phyloP scores from a whole-genome alignment of 2,113 vertebrate genomes.

The Periophthalmodon schlosseri region DNA sequence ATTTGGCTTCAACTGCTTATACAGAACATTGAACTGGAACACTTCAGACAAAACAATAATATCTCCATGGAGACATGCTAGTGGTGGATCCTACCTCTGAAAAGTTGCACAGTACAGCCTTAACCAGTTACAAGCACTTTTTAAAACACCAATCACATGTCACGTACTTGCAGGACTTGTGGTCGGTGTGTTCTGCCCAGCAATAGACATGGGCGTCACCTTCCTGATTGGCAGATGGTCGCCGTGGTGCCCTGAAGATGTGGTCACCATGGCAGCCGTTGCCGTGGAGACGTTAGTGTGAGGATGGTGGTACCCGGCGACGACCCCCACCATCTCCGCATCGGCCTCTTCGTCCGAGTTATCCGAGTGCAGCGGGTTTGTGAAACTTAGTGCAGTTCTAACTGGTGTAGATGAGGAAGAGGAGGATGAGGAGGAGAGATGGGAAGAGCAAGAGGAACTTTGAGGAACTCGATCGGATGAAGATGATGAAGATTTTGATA shows the following conservation, averaged over 20 bases:
- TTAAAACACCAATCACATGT: neutral
- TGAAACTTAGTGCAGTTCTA: slow-evolving; percentile 89
- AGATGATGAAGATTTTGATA: slow-evolving; percentile 64
- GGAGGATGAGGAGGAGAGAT: slow-evolving; percentile 63
- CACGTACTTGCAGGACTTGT: slow-evolving; percentile 83
- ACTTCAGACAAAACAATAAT: too few relatives aligned
- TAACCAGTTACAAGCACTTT: too few relatives aligned
- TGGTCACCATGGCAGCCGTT: slow-evolving; percentile 84
- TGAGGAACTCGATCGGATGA: slow-evolving; percentile 62
- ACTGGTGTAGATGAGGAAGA: slow-evolving; percentile 61
- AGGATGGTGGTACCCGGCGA: slow-evolving; percentile 1
- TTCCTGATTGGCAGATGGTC: slow-evolving; percentile 80
- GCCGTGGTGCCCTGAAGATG: slow-evolving; percentile 67
- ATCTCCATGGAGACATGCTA: too few relatives aligned
- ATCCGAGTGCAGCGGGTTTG: slow-evolving; percentile 94
- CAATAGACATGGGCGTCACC: slow-evolving; percentile 90
- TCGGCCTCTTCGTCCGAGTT: slow-evolving; percentile 89
- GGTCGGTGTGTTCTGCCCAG: slow-evolving; percentile 75
- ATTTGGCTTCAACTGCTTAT: too few relatives aligned
- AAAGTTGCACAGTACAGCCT: too few relatives aligned
- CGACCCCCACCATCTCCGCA: slow-evolving; percentile 61
- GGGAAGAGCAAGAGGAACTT: slow-evolving; percentile 61
- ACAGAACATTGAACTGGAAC: too few relatives aligned
- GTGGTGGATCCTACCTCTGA: too few relatives aligned
- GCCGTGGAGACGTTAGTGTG: slow-evolving; percentile 81